phyloP scores from a whole-genome alignment of 2,113 vertebrate species.

The Phalacrocorax aristotelis region DNA sequence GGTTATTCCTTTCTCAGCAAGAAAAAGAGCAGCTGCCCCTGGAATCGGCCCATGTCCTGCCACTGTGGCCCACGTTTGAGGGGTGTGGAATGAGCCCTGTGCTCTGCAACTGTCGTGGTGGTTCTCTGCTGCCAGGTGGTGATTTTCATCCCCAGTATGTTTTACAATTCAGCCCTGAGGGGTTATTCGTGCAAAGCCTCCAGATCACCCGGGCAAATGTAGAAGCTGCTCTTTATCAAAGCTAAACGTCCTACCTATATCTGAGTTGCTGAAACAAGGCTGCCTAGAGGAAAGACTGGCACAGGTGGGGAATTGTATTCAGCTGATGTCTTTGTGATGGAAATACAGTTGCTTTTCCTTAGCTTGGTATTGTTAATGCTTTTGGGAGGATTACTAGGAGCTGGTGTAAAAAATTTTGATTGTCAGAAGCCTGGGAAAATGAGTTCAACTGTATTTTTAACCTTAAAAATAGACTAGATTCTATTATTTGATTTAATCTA shows the following conservation, averaged over 20 bases:
- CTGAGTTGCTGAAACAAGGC: neutral
- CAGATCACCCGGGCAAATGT: neutral
- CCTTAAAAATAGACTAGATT: neutral
- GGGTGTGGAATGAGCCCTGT: neutral
- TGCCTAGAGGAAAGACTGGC: neutral
- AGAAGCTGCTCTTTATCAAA: neutral
- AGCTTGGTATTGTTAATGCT: neutral
- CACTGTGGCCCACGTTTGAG: neutral
- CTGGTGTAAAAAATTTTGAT: neutral
- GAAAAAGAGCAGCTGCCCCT: neutral
- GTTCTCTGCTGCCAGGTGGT: fast-evolving
- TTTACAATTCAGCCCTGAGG: neutral
- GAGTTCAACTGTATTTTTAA: neutral
- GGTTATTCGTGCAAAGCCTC: neutral
- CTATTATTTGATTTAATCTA: neutral
- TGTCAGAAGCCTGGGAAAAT: neutral
- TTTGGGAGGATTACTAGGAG: neutral
- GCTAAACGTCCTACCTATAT: neutral
- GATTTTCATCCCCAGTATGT: too few species aligned
- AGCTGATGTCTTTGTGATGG: neutral
- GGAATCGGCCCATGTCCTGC: neutral
- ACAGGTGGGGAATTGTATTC: neutral
- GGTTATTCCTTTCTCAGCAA: neutral
- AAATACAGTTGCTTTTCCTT: neutral
- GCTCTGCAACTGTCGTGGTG: too few species aligned